These are phyloP conservation scores for Dolichallabes microphthalmus DNA, from an alignment of 2,113 vertebrate species.

Conservation along the genomic window DNA sequence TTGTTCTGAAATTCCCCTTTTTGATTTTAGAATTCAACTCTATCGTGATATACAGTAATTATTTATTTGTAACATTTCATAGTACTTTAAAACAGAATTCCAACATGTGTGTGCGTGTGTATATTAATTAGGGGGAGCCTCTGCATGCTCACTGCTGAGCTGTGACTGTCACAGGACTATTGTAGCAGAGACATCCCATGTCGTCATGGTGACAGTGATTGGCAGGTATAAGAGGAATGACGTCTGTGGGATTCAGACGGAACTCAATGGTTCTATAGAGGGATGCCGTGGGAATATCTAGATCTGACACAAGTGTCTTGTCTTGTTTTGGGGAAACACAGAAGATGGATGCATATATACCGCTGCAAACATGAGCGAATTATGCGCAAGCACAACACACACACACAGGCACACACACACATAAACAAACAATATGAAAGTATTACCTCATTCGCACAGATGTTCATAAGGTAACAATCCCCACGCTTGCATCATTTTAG, in stretches of 20 bases:
- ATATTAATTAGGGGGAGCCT: not conserved
- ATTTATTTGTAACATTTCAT: too few species aligned
- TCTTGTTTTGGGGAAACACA: conserved; percentile 3
- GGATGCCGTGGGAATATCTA: conserved; percentile 52
- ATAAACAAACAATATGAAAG: not conserved
- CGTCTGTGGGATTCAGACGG: conserved; percentile 11
- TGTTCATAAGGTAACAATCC: conserved; percentile 8
- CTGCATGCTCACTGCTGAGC: conserved; percentile 1
- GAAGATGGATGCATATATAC: conserved; percentile 18
- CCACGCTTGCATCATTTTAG: not conserved
- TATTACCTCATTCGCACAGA: conserved; percentile 11
- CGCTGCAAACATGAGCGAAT: conserved; percentile 34
- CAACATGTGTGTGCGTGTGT: not conserved
- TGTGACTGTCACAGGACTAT: conserved; percentile 34
- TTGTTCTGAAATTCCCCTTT: too few species aligned
- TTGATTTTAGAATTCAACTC: too few species aligned
- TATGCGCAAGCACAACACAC: conserved; percentile 13
- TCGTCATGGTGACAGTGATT: conserved; percentile 52
- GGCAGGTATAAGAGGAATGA: conserved; percentile 41
- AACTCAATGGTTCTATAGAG: conserved; percentile 41
- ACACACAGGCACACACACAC: not conserved
- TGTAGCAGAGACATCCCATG: conserved; percentile 32
- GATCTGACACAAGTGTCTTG: conserved; percentile 35
- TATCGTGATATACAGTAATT: too few species aligned
- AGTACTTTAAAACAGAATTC: too few species aligned